These are phyloP conservation scores for Symphodus melops DNA, from an alignment of 2,113 vertebrate genomes.

Conservation along the genomic window DNA sequence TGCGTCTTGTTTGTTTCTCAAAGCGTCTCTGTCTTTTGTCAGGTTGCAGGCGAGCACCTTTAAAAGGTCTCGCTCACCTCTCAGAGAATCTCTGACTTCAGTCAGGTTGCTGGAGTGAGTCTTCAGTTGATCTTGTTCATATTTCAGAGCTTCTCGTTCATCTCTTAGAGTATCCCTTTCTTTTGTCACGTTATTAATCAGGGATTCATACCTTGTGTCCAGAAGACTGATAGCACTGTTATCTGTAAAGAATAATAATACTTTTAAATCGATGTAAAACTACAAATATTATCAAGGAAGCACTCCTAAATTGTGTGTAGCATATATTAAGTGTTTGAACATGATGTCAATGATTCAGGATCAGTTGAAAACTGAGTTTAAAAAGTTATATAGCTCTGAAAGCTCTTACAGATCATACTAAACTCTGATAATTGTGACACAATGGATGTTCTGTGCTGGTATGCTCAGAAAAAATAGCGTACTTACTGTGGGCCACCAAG, in stretches of 20 bases:
- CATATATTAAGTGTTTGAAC: no score
- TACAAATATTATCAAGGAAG: neutral
- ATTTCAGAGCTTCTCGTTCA: neutral
- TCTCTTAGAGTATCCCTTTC: neutral
- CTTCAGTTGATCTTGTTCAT: neutral
- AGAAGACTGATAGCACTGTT: neutral
- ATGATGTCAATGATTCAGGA: no score
- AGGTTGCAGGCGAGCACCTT: no score
- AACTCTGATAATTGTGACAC: neutral
- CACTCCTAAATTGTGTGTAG: no score
- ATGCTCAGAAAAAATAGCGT: neutral
- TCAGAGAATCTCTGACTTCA: constrained; percentile 1
- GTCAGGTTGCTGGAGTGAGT: neutral
- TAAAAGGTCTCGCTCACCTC: neutral
- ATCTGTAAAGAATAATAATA: constrained; percentile 23
- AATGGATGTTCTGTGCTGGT: neutral
- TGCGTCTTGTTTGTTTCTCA: no score
- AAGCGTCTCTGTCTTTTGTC: no score
- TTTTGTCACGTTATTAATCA: constrained; percentile 17
- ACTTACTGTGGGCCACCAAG: constrained; percentile 53
- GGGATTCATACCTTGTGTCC: neutral
- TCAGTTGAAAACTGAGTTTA: no score
- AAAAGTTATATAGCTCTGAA: no score
- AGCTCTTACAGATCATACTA: neutral
- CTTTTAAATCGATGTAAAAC: neutral